phyloP scores from a whole-genome alignment of 2,888 invertebrate species.

The Nineta flava region DNA sequence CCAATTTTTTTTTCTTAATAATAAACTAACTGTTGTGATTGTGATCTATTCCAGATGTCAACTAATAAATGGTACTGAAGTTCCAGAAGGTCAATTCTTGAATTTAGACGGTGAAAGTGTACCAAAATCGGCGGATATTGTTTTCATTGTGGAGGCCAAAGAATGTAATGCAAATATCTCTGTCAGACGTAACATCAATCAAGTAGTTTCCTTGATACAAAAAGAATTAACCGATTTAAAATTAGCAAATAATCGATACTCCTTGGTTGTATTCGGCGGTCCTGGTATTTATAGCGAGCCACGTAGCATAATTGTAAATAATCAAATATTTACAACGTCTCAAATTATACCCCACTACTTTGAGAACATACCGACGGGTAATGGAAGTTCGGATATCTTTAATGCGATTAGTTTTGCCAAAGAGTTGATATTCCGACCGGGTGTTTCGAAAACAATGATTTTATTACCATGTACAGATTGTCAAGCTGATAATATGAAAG shows the following conservation, averaged over 20 bases:
- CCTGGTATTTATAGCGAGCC: constrained; percentile 54
- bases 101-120: constrained; percentile 39
- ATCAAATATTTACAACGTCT: constrained; percentile 48
- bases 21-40: neutral
- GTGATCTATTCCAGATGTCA: constrained; percentile 34
- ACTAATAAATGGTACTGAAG: constrained; percentile 44
- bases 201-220: constrained; percentile 47
- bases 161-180: constrained; percentile 60
- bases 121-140: constrained; percentile 63
- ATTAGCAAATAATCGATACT: constrained; percentile 59
- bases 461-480: constrained; percentile 69
- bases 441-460: constrained; percentile 67
- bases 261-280: constrained; percentile 71
- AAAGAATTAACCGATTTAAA: constrained; percentile 49
- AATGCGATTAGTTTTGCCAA: constrained; percentile 59
- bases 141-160: constrained; percentile 79
- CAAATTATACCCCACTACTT: constrained; percentile 49
- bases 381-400: constrained; percentile 53
- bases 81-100: constrained; percentile 57
- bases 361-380: constrained; percentile 49
- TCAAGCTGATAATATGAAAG: constrained; percentile 48
- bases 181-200: constrained; percentile 48
- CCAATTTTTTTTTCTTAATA: no score
- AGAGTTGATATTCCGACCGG: constrained; percentile 61
- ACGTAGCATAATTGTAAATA: constrained; percentile 55